Base-by-base conservation (phyloP, 2,888 invertebrate species). In the Endomychus coccineus region DNA sequence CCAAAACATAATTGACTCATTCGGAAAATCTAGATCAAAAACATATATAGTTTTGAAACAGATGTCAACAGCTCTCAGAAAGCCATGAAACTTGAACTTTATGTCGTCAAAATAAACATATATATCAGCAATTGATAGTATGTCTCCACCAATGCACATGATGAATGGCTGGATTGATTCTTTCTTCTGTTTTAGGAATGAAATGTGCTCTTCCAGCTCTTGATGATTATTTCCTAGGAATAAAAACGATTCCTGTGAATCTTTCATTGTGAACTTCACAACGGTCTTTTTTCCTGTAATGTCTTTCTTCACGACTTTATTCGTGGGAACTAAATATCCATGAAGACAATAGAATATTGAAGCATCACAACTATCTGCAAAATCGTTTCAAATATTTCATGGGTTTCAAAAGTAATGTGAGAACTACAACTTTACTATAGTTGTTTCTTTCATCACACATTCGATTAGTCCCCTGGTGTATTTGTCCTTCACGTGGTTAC, bases 61-160 rank as follows among this genome's bases (percentile, higher is more conserved):
- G 11, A 24, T 24, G 12, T 24, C 24, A 6, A 24, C 27, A 3
- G 11, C 10, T 12, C 27, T 27, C 12, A 27, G 9, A 11, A 27
- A 27, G 15, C 9, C 15, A 11, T 3, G 4, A 27, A 27, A 27
- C 15, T 27, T 27, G 12, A 11, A 27, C 10, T 12, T 27, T 6
- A 27, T 12, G 15, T 27, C 4, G 9, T 27, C 27, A 10, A 27
- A 27, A 27, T 27, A 27, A 4, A 27, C 12, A 12, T 5, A 27
- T n/a, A 12, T 27, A 9, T 27, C 12, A n/a, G n/a, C n/a, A n/a
- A n/a, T n/a, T n/a, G n/a, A n/a, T n/a, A n/a, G n/a, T n/a, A 11
- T 27, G 12, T 27, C 27, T 7, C 7, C 12, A 7, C 27, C 27
- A 11, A 10, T 11, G 27, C 27, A 13, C 4, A 11, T 3, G 13